A percentile compares a stretch with the other conserved stretches of the same genome.
These are phyloP conservation scores for Hartigia nigra DNA, from an alignment of 2,888 invertebrate species.

Conservation along the genomic window DNA sequence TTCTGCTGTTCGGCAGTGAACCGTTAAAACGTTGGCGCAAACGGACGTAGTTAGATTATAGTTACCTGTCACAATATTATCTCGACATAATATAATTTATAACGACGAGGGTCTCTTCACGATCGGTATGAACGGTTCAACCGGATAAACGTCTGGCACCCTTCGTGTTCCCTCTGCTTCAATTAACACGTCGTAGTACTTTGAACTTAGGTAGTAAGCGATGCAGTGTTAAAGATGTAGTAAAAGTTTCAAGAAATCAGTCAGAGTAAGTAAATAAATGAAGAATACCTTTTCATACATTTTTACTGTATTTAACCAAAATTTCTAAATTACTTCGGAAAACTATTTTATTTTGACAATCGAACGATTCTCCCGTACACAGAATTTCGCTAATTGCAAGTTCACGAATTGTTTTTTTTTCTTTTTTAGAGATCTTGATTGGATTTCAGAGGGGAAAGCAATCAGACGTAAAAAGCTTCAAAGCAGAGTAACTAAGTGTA, in stretches of 20 bases:
- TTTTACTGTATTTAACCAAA: not conserved
- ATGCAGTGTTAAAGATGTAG: not conserved
- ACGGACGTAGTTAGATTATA: slow-evolving; percentile 1
- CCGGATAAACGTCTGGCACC: not conserved
- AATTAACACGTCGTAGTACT: not conserved
- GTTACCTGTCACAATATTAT: slow-evolving; percentile 2
- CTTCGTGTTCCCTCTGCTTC: not conserved
- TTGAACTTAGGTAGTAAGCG: no score
- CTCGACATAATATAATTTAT: not conserved
- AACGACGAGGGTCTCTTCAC: slow-evolving; percentile 4
- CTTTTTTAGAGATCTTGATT: not conserved
- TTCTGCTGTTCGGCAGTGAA: slow-evolving; percentile 5
- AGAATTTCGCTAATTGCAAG: not conserved
- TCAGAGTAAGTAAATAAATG: not conserved
- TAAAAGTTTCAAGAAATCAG: no score
- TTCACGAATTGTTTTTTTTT: not conserved
- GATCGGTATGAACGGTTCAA: not conserved
- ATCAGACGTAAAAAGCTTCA: not conserved
- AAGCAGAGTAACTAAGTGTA: not conserved
- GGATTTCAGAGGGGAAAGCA: not conserved
- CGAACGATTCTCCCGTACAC: not conserved
- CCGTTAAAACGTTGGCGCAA: slow-evolving; percentile 6
- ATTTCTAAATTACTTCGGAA: not conserved
- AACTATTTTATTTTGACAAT: not conserved
- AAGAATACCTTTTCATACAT: not conserved